Conservation (phyloP, 1,140 invertebrate genomes). For the Lepidurus couesii region DNA sequence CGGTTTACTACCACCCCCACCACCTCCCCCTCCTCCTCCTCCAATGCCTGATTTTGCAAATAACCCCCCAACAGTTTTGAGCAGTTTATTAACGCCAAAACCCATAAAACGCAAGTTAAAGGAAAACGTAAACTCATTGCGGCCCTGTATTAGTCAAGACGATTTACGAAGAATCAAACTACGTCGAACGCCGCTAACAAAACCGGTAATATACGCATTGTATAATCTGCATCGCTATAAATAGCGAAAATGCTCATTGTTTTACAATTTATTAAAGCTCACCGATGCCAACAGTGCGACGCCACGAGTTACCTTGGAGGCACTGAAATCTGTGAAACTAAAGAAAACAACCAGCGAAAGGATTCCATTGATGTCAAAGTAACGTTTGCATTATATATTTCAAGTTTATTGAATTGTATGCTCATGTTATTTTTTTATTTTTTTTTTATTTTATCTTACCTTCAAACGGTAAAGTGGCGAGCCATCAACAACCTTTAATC, state of each 20-base stretch:
- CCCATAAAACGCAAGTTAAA: not conserved
- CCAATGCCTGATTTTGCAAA: constrained; percentile 5
- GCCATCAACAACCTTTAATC: constrained; percentile 23
- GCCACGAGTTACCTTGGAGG: constrained; percentile 31
- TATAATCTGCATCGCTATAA: not conserved
- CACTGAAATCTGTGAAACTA: constrained; percentile 30
- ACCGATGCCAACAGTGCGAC: not conserved
- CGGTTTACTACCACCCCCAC: not conserved
- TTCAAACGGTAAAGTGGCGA: not conserved
- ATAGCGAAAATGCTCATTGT: not conserved
- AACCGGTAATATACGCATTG: not conserved
- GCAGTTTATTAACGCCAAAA: not conserved
- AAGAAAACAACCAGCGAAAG: constrained; percentile 27
- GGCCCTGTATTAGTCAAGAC: constrained; percentile 3
- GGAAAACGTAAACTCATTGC: not conserved
- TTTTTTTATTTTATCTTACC: constrained; percentile 6
- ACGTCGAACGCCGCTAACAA: not conserved
- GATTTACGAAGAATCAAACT: not conserved
- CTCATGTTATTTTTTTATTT: not conserved
- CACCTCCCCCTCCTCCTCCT: constrained; percentile 25
- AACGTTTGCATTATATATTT: not conserved
- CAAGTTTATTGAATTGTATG: not conserved
- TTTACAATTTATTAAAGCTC: not conserved
- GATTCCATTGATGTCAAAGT: constrained; percentile 27
- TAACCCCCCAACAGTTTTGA: not conserved